phyloP scores from a whole-genome alignment of 1,140 invertebrate genomes.

The Temnothorax nylanderi region DNA sequence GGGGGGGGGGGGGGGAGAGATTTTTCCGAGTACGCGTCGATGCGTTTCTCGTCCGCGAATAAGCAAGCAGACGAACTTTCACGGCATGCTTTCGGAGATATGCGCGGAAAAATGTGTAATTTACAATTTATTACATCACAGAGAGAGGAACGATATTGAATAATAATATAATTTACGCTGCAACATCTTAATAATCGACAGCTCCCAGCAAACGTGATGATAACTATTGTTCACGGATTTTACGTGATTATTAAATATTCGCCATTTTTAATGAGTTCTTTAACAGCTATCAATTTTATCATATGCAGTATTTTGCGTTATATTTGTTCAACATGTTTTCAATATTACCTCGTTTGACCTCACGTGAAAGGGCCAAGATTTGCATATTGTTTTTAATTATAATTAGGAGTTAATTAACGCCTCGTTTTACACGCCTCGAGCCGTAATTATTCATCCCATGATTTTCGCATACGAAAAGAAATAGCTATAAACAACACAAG shows the following conservation, averaged over 20 bases:
- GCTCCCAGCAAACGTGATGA: background rate
- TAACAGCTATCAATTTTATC: background rate
- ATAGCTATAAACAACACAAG: background rate
- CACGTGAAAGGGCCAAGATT: background rate
- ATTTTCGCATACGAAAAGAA: background rate
- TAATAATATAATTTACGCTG: background rate
- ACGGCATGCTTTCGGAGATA: background rate
- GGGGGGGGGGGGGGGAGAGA: background rate
- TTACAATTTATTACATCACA: conserved; percentile 7
- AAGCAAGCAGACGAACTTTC: conserved; percentile 6
- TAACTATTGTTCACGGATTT: background rate
- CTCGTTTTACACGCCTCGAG: background rate
- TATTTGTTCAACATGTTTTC: background rate
- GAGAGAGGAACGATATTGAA: background rate
- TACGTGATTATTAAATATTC: background rate
- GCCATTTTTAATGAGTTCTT: background rate
- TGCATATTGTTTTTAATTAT: conserved; percentile 18
- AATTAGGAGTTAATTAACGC: background rate
- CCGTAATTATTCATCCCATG: background rate
- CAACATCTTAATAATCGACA: background rate
- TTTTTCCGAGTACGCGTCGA: conserved; percentile 34
- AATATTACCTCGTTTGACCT: background rate
- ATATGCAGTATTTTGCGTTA: background rate
- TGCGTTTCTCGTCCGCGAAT: background rate
- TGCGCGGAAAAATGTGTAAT: background rate